These are phyloP conservation scores for Pomatostomus ruficeps DNA, from an alignment of 2,113 vertebrate species.

Conservation along the genomic window DNA sequence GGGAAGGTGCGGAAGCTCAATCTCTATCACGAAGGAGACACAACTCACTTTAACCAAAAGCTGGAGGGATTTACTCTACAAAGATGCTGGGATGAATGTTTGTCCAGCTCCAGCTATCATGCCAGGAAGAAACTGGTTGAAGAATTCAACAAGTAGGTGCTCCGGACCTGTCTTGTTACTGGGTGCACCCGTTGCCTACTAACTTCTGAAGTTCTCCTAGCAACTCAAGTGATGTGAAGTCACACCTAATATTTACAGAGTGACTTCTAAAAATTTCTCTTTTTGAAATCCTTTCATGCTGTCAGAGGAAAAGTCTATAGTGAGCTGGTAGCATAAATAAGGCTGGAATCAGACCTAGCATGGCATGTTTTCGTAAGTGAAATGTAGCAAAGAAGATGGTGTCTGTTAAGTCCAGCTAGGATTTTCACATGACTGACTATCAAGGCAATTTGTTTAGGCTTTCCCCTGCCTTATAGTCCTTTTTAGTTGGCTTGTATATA, in stretches of 20 bases:
- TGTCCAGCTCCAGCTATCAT: constrained; percentile 72
- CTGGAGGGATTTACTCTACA: constrained; percentile 81
- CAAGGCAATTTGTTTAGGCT: not conserved
- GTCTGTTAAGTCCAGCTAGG: not conserved
- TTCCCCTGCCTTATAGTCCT: not conserved
- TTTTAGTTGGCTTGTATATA: not conserved
- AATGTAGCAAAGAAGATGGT: not conserved
- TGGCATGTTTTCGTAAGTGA: not conserved
- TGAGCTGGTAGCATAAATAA: not conserved
- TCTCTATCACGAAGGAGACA: constrained; percentile 85
- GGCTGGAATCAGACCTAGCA: not conserved
- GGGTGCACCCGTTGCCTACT: not conserved
- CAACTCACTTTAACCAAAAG: constrained; percentile 87
- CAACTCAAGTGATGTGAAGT: not conserved
- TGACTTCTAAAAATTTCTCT: not conserved
- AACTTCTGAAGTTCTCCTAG: not conserved
- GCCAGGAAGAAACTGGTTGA: constrained; percentile 70
- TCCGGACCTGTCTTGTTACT: not conserved
- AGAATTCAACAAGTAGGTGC: constrained; percentile 84
- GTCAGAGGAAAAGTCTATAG: not conserved
- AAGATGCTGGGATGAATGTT: constrained; percentile 92
- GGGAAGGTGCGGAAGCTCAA: constrained; percentile 85
- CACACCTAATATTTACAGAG: not conserved
- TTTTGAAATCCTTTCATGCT: not conserved
- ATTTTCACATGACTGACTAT: not conserved